A percentile compares a stretch with the other conserved stretches of the same genome.
Conservation (phyloP, 2,888 invertebrate genomes). For the Electrophaes corylata region DNA sequence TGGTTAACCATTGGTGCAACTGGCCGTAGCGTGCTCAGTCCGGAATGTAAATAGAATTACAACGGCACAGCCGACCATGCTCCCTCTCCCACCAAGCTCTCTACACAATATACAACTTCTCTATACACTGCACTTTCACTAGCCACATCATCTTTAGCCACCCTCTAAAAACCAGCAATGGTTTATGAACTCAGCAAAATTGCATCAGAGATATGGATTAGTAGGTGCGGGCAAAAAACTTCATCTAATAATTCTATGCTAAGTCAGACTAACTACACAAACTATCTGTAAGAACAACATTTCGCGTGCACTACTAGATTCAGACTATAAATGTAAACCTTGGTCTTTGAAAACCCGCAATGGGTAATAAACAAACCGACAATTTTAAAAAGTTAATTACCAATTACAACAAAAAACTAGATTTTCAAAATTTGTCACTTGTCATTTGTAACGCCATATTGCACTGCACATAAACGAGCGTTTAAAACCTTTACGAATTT, state of each 20-base stretch:
- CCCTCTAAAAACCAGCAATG: constrained; percentile 23
- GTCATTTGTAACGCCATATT: neutral
- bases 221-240: constrained; percentile 6
- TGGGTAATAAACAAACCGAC: neutral
- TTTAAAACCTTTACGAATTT: too few species aligned
- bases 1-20: constrained; percentile 16
- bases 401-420: neutral
- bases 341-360: neutral
- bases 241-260: constrained; percentile 5
- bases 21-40: constrained; percentile 37
- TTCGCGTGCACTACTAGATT: neutral
- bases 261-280: constrained; percentile 17
- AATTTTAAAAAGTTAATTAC: neutral
- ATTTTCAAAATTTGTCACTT: too few species aligned
- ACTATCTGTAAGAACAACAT: neutral
- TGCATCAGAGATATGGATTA: neutral
- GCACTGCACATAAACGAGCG: too few species aligned
- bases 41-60: constrained; percentile 68
- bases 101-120: constrained; percentile 9
- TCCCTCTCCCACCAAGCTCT: constrained; percentile 37
- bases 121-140: constrained; percentile 32
- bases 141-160: neutral
- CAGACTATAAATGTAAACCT: neutral
- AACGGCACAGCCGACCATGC: constrained; percentile 53
- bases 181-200: neutral